Conservation (phyloP, 2,888 invertebrate species). For the Ichneumoninae sp. region DNA sequence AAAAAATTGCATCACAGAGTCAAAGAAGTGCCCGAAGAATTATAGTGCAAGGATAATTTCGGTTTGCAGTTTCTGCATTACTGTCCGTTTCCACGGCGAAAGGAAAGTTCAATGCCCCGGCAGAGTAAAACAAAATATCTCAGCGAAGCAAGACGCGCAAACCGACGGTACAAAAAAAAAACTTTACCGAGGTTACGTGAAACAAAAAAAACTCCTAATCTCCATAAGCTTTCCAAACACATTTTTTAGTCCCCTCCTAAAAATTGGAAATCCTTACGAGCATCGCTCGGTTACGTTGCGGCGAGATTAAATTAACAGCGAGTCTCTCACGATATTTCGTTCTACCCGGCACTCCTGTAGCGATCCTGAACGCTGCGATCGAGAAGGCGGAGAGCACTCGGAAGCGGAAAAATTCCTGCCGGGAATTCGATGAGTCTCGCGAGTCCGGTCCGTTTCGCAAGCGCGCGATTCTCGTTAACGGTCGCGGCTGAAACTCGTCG, state of each 20-base stretch:
- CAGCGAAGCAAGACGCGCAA: constrained; percentile 5
- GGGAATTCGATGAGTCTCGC: constrained; percentile 27
- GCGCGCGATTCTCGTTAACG: constrained; percentile 23
- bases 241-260: not conserved
- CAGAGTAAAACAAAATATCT: not conserved
- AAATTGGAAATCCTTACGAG: constrained; percentile 23
- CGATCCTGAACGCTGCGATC: not conserved
- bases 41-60: not conserved
- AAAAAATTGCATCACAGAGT: not conserved
- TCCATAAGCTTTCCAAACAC: not conserved
- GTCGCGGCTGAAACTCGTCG: constrained; percentile 25
- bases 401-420: constrained; percentile 44
- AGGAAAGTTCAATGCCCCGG: constrained; percentile 13
- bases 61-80: not conserved
- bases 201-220: not conserved
- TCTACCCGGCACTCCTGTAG: not conserved
- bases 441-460: constrained; percentile 33
- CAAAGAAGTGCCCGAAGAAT: not conserved
- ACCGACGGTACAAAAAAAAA: not conserved
- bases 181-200: not conserved
- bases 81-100: not conserved
- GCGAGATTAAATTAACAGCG: not conserved
- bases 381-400: constrained; percentile 11
- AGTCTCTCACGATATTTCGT: constrained; percentile 1
- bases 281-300: not conserved